Evolutionary conservation across 37 sponge, comb jelly and placozoan genomes (phyloP).

Genomic region (Spongilla lacustris): DNA sequence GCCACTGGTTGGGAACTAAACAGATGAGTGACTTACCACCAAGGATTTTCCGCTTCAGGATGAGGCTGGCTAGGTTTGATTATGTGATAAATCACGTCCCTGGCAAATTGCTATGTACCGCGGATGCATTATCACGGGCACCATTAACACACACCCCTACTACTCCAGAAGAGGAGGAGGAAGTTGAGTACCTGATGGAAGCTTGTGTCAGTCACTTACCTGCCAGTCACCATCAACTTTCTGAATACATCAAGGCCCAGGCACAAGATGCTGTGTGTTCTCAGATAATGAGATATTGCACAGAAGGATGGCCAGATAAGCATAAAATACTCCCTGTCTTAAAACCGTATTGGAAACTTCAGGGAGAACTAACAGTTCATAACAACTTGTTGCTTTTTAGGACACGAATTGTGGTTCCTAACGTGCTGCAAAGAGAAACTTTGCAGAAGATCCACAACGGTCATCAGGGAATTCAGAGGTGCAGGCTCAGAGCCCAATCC

Average conservation of each 20-base stretch:
- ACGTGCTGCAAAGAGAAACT: constrained; percentile 11
- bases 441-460: constrained; percentile 41
- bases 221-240: background rate
- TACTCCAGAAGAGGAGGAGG: background rate
- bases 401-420: constrained; percentile 36
- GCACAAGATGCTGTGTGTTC: constrained; percentile 12
- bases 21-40: constrained; percentile 26
- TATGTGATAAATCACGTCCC: constrained; percentile 11
- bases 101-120: constrained; percentile 35
- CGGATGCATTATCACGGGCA: constrained; percentile 37
- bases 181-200: constrained; percentile 4
- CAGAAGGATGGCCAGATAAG: constrained; percentile 28
- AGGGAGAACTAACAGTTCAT: constrained; percentile 5
- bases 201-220: background rate
- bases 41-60: constrained; percentile 25
- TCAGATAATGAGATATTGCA: constrained; percentile 21
- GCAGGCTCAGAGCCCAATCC: background rate
- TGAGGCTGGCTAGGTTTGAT: background rate
- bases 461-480: constrained; percentile 32
- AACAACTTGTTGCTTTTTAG: constrained; percentile 13
- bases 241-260: constrained; percentile 34
- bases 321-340: background rate
- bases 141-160: background rate
- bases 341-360: constrained; percentile 29
- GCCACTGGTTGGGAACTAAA: constrained; percentile 25